phyloP scores from a whole-genome alignment of 37 sponge, comb jelly and placozoan genomes.

The Ianthella basta region DNA sequence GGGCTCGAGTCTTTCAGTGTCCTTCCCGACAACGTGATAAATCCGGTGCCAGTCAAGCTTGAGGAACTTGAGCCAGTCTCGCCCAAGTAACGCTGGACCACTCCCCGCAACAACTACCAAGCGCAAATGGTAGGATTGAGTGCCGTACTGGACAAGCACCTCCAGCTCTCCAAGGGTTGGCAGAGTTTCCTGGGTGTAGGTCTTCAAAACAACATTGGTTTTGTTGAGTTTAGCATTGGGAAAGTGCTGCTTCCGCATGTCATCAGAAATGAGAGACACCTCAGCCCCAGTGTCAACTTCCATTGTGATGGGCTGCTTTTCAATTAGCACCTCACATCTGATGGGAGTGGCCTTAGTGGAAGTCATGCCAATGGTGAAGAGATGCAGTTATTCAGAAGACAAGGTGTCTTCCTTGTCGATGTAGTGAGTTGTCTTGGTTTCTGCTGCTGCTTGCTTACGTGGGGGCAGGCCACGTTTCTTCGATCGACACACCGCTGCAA shows the following conservation, averaged over 20 bases:
- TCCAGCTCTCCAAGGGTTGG: constrained; percentile 4
- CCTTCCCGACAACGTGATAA: background rate
- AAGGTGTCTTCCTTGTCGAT: no score
- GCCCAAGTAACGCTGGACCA: constrained; percentile 1
- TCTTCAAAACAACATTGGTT: background rate
- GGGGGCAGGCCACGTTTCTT: no score
- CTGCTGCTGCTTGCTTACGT: no score
- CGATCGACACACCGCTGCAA: no score
- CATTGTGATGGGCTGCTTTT: no score
- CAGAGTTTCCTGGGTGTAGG: background rate
- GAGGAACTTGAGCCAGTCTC: background rate
- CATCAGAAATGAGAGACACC: no score
- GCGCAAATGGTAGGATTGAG: background rate
- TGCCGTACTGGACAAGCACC: background rate
- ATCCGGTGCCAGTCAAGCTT: background rate
- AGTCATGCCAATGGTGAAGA: no score
- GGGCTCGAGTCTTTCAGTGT: background rate
- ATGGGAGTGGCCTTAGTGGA: no score
- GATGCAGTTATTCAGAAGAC: no score
- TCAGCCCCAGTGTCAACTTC: no score
- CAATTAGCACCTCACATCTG: no score
- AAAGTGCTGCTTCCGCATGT: background rate
- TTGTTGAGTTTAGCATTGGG: background rate
- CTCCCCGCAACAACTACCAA: background rate
- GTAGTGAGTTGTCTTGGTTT: no score